A percentile compares a stretch with the other conserved stretches of the same genome.
These are phyloP conservation scores for Eumacrocentrus americanus DNA, from an alignment of 2,888 invertebrate genomes.

Conservation along the genomic window DNA sequence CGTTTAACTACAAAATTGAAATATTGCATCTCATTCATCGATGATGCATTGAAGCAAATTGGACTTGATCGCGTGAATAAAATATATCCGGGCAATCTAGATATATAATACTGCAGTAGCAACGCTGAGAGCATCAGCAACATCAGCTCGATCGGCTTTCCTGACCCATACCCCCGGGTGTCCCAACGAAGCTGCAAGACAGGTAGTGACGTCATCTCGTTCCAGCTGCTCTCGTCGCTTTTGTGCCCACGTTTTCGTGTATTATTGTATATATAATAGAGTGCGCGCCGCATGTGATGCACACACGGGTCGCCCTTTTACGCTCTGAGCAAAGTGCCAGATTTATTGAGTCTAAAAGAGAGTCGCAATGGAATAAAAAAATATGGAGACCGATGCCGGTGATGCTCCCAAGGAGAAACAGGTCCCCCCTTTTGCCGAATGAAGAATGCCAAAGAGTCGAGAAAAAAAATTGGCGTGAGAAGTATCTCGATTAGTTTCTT, in stretches of 20 bases:
- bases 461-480: not conserved
- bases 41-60: constrained; percentile 14
- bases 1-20: no score
- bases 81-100: constrained; percentile 10
- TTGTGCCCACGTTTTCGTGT: constrained; percentile 29
- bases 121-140: not conserved
- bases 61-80: constrained; percentile 20
- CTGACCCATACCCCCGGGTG: constrained; percentile 54
- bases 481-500: not conserved
- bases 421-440: no score
- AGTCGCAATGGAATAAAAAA: constrained; percentile 1
- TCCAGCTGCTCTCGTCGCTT: constrained; percentile 48
- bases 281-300: not conserved
- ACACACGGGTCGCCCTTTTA: constrained; percentile 1
- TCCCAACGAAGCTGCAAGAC: constrained; percentile 48
- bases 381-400: not conserved
- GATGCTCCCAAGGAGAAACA: not conserved
- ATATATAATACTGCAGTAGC: not conserved
- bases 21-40: not conserved
- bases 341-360: constrained; percentile 6
- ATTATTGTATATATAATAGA: not conserved
- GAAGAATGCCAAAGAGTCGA: not conserved
- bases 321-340: constrained; percentile 8
- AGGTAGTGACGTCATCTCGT: constrained; percentile 55
- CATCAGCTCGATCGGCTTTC: constrained; percentile 28